Evolutionary conservation across 2,888 invertebrate species (phyloP), one percentile per base, ranked within the genome.

Genomic region (Caenorhabditis sp.): DNA sequence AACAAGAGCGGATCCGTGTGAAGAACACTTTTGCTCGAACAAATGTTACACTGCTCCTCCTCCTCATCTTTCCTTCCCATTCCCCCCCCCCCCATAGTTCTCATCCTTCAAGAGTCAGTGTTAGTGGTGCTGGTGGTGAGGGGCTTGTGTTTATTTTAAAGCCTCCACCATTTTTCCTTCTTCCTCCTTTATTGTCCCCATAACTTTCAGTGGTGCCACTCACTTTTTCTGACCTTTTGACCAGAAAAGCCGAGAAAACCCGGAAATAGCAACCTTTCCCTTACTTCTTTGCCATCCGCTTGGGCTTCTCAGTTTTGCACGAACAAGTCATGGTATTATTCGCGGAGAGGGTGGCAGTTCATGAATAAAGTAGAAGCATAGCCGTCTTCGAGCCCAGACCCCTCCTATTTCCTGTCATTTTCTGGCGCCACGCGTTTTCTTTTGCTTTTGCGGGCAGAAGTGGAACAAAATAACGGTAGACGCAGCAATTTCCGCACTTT

Each of bases 61-160:
- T 50, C 55, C 26, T 20, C 22, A 41, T 35, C 15, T 52, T 30
- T 26, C 35, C 45, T 37, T 41, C 58, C 30, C 22, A 26, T 58
- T 26, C 48, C 24, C 43, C 35, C 48, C 52, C 30, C n/a, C n/a
- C n/a, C n/a, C n/a, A n/a, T n/a, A n/a, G n/a, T n/a, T n/a, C n/a
- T 50, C 37, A 39, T 71, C 59, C 61, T 48, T 62, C 50, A 56
- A 62, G 56, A 63, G 62, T 58, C 58, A 56, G 61, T 71, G 55
- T 61, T 71, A 50, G 62, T 63, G 53, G 53, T 52, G 30, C 6
- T 71, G 41, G 26, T n/a, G n/a, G n/a, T n/a, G n/a, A n/a, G n/a
- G n/a, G n/a, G n/a, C n/a, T 45, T 68, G 56, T 62, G 71, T 72
- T 72, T 72, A 62, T 58, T 72, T 72, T 63, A 61, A 61, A 61